Conservation (phyloP, 2,888 invertebrate genomes). For the Muschampia plurimacula region DNA sequence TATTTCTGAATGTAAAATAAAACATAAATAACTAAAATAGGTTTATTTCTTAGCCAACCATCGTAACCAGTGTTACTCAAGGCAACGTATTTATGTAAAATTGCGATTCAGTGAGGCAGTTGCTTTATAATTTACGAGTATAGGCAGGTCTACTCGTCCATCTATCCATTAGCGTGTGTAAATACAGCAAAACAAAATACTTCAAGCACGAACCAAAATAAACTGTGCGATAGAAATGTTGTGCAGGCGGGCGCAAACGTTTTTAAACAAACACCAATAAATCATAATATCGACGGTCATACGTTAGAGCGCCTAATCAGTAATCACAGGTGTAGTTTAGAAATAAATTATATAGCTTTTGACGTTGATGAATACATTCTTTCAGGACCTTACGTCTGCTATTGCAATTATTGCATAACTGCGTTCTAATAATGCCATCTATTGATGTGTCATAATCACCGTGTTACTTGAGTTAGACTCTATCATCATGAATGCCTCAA, state of each 20-base stretch:
- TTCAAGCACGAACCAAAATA: conserved; percentile 25
- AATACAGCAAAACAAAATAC: conserved; percentile 16
- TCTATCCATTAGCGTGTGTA: conserved; percentile 16
- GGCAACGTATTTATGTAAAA: conserved; percentile 10
- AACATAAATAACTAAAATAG: neutral
- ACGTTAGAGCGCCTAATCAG: neutral
- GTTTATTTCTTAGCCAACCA: conserved; percentile 10
- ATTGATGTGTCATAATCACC: too few species aligned
- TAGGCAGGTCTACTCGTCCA: conserved; percentile 1
- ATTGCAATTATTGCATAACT: too few species aligned
- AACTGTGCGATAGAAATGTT: conserved; percentile 10
- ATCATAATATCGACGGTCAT: neutral
- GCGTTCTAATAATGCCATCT: too few species aligned
- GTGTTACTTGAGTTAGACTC: too few species aligned
- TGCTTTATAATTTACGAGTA: conserved; percentile 19
- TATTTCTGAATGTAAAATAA: neutral
- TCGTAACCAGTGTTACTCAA: conserved; percentile 16
- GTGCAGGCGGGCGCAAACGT: neutral
- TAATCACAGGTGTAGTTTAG: neutral
- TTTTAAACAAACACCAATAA: neutral
- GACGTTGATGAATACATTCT: neutral
- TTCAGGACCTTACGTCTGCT: too few species aligned
- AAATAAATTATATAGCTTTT: neutral
- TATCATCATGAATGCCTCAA: too few species aligned
- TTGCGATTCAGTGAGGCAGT: conserved; percentile 2